A percentile compares a stretch with the other conserved stretches of the same genome.
These are phyloP conservation scores for Notocelia uddmanniana DNA, from an alignment of 2,888 invertebrate species.

Conservation along the genomic window DNA sequence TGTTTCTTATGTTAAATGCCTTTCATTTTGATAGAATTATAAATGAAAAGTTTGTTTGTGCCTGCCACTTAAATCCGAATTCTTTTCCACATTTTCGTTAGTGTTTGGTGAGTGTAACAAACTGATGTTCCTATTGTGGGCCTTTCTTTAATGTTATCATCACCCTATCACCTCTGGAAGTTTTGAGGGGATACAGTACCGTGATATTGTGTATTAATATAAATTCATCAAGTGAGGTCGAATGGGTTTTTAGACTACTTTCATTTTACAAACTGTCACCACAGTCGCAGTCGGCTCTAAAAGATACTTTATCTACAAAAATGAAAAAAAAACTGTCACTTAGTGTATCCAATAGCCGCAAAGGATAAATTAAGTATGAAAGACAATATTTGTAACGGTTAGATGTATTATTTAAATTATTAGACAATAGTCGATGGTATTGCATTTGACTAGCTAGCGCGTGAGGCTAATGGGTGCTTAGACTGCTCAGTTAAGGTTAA, in stretches of 20 bases:
- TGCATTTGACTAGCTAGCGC: conserved; percentile 33
- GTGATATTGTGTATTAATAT: too few species aligned
- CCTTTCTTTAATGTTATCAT: too few species aligned
- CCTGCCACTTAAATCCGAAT: background rate
- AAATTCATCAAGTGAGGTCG: too few species aligned
- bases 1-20: background rate
- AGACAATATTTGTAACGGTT: conserved; percentile 31
- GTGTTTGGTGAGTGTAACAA: background rate
- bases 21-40: background rate
- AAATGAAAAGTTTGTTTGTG: background rate
- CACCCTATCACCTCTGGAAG: too few species aligned
- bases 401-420: conserved; percentile 1
- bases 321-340: background rate
- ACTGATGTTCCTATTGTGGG: too few species aligned
- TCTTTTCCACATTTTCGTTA: background rate
- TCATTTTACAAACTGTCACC: too few species aligned
- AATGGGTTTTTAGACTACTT: too few species aligned
- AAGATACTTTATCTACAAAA: background rate
- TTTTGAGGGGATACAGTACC: too few species aligned
- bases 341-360: background rate
- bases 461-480: conserved; percentile 43
- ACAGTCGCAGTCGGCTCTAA: too few species aligned
- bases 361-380: conserved; percentile 23
- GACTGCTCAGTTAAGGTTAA: conserved; percentile 40
- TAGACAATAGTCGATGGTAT: conserved; percentile 34